Evolutionary conservation across 2,888 invertebrate genomes (phyloP).

Genomic region (Megalurothrips usitatus): DNA sequence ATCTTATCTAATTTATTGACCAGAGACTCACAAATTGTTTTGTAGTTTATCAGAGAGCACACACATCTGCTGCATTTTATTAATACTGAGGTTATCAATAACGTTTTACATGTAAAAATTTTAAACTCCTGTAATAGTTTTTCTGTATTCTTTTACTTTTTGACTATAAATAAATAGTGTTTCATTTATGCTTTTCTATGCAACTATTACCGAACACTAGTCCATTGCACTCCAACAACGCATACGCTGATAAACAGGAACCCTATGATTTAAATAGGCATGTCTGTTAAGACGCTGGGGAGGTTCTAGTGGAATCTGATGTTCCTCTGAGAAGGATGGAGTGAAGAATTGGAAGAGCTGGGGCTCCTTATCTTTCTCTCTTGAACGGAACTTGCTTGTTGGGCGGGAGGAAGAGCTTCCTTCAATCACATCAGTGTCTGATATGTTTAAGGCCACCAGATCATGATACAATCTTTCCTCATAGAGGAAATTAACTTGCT

Average conservation of each 20-base stretch:
- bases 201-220: no score
- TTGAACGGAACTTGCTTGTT: neutral
- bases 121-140: neutral
- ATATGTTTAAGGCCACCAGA: neutral
- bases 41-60: no score
- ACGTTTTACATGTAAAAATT: neutral
- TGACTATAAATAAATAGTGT: no score
- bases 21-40: neutral
- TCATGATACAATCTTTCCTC: neutral
- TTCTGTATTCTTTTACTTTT: no score
- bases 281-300: neutral
- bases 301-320: neutral
- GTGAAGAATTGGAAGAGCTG: neutral
- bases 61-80: no score
- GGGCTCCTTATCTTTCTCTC: constrained; percentile 2
- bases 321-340: neutral
- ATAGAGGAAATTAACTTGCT: constrained; percentile 16
- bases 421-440: neutral
- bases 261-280: neutral
- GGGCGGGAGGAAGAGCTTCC: neutral
- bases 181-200: no score
- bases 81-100: no score
- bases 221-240: neutral
- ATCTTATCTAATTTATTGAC: neutral
- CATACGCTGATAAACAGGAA: neutral